phyloP scores from a whole-genome alignment of 1,140 invertebrate genomes.

The Trichonephila clavipes region DNA sequence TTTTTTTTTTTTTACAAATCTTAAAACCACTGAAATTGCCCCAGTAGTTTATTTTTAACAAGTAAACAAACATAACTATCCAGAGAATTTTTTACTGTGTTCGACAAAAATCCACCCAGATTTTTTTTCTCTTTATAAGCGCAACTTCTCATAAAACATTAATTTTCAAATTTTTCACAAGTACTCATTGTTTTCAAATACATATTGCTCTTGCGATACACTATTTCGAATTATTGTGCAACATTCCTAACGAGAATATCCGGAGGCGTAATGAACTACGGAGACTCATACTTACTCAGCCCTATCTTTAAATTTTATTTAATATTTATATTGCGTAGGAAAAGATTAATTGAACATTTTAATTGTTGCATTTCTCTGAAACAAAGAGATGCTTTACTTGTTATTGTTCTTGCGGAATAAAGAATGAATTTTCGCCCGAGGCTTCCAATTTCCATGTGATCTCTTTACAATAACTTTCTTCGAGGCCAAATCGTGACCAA shows the following conservation, averaged over 20 bases:
- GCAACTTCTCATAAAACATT: not conserved
- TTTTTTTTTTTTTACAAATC: no score
- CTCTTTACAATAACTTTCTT: not conserved
- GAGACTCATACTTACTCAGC: no score
- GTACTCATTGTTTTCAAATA: no score
- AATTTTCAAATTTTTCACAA: not conserved
- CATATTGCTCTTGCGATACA: no score
- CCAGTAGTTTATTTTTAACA: no score
- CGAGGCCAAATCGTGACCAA: constrained; percentile 43
- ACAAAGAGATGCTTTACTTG: constrained; percentile 1
- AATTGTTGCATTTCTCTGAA: not conserved
- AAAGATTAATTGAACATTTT: constrained; percentile 4
- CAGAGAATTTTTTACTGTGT: not conserved
- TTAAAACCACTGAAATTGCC: no score
- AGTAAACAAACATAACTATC: no score
- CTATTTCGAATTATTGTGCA: no score
- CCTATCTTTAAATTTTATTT: not conserved
- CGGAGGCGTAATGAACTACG: no score
- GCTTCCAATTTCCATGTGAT: not conserved
- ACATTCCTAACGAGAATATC: no score
- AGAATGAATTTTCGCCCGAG: not conserved
- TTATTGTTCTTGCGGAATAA: not conserved
- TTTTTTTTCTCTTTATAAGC: not conserved
- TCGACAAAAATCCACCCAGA: not conserved
- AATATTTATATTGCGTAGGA: not conserved